These are phyloP conservation scores for Osedax fenrisi DNA, from an alignment of 2,888 invertebrate genomes.

Conservation along the genomic window DNA sequence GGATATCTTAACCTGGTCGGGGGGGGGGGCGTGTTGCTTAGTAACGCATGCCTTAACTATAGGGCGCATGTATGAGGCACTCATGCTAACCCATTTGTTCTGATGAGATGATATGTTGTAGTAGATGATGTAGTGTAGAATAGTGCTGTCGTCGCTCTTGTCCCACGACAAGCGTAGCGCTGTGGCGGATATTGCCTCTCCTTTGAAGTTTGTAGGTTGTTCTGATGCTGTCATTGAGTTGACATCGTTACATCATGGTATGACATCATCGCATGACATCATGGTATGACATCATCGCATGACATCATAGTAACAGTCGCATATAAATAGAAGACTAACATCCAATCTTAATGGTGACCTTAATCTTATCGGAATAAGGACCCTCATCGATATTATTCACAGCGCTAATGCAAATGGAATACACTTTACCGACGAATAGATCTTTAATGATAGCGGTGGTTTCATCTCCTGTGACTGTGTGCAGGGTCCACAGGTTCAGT, in stretches of 20 bases:
- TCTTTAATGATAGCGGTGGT: not conserved
- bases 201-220: slow-evolving; percentile 37
- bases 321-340: not conserved
- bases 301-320: too few species aligned
- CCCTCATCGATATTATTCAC: not conserved
- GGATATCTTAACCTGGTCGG: slow-evolving; percentile 41
- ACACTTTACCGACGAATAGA: not conserved
- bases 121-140: slow-evolving; percentile 85
- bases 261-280: too few species aligned
- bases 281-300: too few species aligned
- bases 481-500: not conserved
- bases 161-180: slow-evolving; percentile 82
- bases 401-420: not conserved
- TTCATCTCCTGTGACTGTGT: not conserved
- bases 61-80: too few species aligned
- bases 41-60: too few species aligned
- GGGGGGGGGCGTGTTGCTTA: too few species aligned
- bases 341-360: not conserved
- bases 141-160: slow-evolving; percentile 67
- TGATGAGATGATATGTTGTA: slow-evolving; percentile 63
- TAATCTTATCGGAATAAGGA: not conserved
- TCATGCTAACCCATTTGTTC: too few species aligned
- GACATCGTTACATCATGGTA: too few species aligned
- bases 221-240: slow-evolving; percentile 37
- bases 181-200: slow-evolving; percentile 58